Percentiles rank a stretch among this genome's conserved stretches.
These are phyloP conservation scores for Ginglymostoma cirratum DNA, from an alignment of 2,113 vertebrate genomes.

Conservation along the genomic window DNA sequence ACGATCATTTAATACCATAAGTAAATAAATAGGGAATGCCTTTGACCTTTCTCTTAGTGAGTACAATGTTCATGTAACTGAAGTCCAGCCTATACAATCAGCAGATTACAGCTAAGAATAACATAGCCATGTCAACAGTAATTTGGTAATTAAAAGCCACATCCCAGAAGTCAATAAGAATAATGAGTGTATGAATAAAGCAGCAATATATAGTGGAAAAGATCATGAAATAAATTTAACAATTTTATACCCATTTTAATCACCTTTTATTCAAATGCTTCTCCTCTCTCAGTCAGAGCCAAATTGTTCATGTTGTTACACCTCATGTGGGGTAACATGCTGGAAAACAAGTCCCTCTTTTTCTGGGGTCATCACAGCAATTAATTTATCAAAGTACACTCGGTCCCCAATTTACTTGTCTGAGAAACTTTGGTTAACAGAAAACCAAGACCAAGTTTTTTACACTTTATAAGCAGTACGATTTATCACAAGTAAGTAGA, in stretches of 20 bases:
- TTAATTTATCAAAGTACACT: too few species aligned
- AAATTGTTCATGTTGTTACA: background rate
- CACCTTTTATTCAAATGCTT: background rate
- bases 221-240: background rate
- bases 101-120: background rate
- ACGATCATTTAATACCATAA: background rate
- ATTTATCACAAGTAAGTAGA: too few species aligned
- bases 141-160: background rate
- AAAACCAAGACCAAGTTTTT: too few species aligned
- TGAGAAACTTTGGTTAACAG: too few species aligned
- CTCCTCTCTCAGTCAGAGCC: background rate
- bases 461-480: too few species aligned
- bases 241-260: background rate
- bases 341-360: too few species aligned
- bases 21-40: background rate
- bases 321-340: too few species aligned
- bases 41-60: background rate
- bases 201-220: background rate
- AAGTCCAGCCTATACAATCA: background rate
- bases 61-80: background rate
- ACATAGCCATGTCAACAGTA: too few species aligned
- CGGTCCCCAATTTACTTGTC: too few species aligned
- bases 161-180: background rate
- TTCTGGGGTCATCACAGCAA: too few species aligned
- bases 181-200: background rate